Evolutionary conservation across 2,113 vertebrate genomes (phyloP).

Genomic region (Lutjanus erythropterus): DNA sequence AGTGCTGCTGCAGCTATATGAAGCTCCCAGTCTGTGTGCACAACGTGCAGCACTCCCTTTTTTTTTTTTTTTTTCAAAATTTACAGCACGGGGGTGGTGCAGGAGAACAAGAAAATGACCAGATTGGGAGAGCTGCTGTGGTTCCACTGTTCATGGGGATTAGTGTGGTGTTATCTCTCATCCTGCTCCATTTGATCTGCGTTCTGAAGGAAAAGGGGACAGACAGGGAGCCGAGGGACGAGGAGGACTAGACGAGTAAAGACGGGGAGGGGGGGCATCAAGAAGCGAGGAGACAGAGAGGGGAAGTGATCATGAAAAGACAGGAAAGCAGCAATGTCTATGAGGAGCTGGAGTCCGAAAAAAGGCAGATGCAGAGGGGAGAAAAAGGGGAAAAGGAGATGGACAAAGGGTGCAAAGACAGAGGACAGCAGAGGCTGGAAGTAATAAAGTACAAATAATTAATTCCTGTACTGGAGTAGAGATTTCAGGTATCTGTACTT

Average conservation of each 20-base stretch:
- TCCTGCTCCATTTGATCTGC: constrained; percentile 70
- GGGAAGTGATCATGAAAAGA: constrained; percentile 41
- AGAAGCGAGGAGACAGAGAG: constrained; percentile 23
- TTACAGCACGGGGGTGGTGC: constrained; percentile 32
- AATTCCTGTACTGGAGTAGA: too few relatives aligned
- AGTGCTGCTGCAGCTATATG: constrained; percentile 49
- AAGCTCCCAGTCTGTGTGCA: constrained; percentile 30
- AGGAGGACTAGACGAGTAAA: constrained; percentile 22
- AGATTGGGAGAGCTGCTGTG: constrained; percentile 60
- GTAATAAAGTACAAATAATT: too few relatives aligned
- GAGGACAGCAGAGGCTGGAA: too few relatives aligned
- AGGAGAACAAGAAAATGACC: constrained; percentile 30
- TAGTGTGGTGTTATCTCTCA: constrained; percentile 63
- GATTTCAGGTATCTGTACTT: too few relatives aligned
- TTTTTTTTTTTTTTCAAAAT: too few relatives aligned
- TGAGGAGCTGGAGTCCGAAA: neutral
- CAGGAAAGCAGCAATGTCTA: constrained; percentile 15
- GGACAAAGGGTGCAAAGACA: constrained; percentile 9
- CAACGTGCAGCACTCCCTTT: constrained; percentile 26
- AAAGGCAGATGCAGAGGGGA: neutral
- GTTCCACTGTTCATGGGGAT: constrained; percentile 57
- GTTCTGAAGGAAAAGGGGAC: constrained; percentile 66
- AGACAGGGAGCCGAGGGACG: constrained; percentile 54
- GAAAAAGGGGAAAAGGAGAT: constrained; percentile 18
- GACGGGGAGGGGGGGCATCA: constrained; percentile 27